Evolutionary conservation across 2,113 vertebrate genomes (phyloP).

Genomic region (Symphodus melops): DNA sequence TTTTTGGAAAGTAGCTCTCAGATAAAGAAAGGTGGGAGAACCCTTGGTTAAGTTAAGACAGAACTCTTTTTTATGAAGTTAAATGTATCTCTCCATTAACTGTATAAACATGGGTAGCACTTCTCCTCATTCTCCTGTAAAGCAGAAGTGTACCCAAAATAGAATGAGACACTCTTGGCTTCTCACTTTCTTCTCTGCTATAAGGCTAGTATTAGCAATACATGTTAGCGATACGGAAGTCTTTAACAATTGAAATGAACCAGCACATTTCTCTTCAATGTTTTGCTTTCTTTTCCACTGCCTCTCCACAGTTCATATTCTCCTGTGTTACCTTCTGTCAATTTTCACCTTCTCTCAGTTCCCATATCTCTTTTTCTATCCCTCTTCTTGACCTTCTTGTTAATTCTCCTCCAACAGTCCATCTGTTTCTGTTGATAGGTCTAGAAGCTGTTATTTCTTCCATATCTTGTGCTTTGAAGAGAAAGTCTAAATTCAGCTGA

Average conservation of each 20-base stretch:
- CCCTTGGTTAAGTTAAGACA: too few relatives aligned
- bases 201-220: neutral
- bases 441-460: conserved; percentile 52
- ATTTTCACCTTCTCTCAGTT: conserved; percentile 4
- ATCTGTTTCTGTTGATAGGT: conserved; percentile 43
- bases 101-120: too few relatives aligned
- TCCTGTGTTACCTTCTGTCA: neutral
- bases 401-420: conserved; percentile 21
- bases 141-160: too few relatives aligned
- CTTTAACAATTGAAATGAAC: neutral
- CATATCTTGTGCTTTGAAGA: conserved; percentile 50
- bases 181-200: neutral
- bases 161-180: too few relatives aligned
- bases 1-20: too few relatives aligned
- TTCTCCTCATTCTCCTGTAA: too few relatives aligned
- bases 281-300: neutral
- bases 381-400: conserved; percentile 3
- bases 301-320: conserved; percentile 26
- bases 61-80: too few relatives aligned
- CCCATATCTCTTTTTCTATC: conserved; percentile 34
- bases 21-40: too few relatives aligned
- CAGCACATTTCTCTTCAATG: too few relatives aligned
- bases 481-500: conserved; percentile 61
- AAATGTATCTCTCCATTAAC: too few relatives aligned
- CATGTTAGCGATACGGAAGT: neutral